These are phyloP conservation scores for Petrocephalus zakoni DNA, from an alignment of 2,113 vertebrate species.

Conservation along the genomic window DNA sequence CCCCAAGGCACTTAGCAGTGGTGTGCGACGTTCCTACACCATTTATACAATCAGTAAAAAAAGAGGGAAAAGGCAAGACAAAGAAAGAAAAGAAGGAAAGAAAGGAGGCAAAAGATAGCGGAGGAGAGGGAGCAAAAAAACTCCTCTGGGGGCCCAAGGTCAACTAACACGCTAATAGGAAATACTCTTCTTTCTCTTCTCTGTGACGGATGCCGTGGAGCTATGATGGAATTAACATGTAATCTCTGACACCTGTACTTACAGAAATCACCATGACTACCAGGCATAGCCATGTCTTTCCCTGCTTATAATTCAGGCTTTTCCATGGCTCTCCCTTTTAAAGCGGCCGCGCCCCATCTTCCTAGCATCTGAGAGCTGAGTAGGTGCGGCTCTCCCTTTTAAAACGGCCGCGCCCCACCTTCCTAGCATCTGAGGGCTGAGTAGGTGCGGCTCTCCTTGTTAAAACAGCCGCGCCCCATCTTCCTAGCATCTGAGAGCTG, in stretches of 20 bases:
- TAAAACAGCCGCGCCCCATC: too few species aligned
- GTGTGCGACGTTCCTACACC: neutral
- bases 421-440: too few species aligned
- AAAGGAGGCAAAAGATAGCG: neutral
- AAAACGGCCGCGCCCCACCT: too few species aligned
- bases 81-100: neutral
- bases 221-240: neutral
- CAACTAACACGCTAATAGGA: neutral
- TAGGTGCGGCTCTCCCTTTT: constrained; percentile 27
- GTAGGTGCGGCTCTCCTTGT: too few species aligned
- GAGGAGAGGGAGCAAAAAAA: neutral
- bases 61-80: neutral
- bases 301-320: neutral
- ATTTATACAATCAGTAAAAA: neutral
- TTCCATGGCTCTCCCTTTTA: neutral
- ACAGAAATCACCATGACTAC: neutral
- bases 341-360: neutral
- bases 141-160: neutral
- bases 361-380: neutral
- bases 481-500: too few species aligned
- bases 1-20: neutral
- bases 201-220: neutral
- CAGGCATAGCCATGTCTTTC: neutral
- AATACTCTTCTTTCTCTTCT: neutral
- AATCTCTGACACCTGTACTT: neutral